These are phyloP conservation scores for Drosophila eugracilis DNA, from an alignment of 1,140 invertebrate species.

Conservation along the genomic window DNA sequence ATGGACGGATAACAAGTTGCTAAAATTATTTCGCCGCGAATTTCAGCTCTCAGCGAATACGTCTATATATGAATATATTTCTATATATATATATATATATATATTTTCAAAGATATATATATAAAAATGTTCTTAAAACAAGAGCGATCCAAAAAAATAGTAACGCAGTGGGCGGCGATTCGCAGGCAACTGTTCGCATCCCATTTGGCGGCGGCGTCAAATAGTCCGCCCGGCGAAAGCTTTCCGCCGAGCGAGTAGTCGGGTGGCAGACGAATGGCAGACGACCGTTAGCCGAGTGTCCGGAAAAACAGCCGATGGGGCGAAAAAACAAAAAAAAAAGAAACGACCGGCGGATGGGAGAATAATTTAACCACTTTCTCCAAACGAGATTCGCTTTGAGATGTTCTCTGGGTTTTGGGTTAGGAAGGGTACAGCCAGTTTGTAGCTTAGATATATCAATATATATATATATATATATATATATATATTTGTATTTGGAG, in stretches of 20 bases:
- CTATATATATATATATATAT: neutral
- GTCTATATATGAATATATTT: conserved; percentile 7
- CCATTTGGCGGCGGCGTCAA: conserved; percentile 31
- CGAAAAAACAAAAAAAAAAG: conserved; percentile 3
- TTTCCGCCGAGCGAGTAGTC: conserved; percentile 29
- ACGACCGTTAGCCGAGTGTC: conserved; percentile 4
- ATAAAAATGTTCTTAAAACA: conserved; percentile 3
- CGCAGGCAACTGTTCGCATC: conserved; percentile 56
- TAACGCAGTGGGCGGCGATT: conserved; percentile 46
- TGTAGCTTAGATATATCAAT: no score
- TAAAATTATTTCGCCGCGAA: conserved; percentile 84
- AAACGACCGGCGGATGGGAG: conserved; percentile 1
- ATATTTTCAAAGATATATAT: neutral
- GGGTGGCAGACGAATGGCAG: neutral
- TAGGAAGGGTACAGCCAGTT: neutral
- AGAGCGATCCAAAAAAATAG: conserved; percentile 9
- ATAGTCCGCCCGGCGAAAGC: conserved; percentile 48
- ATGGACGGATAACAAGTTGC: conserved; percentile 84
- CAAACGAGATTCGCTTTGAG: neutral
- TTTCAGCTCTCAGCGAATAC: conserved; percentile 72
- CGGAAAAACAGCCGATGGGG: conserved; percentile 8
- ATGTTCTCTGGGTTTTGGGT: no score
- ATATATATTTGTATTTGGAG: no score
- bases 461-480: no score
- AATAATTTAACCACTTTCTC: conserved; percentile 3